Evolutionary conservation across 2,888 invertebrate species (phyloP), one percentile per base, ranked within the genome.

Genomic region (Azorinus chamasolen): DNA sequence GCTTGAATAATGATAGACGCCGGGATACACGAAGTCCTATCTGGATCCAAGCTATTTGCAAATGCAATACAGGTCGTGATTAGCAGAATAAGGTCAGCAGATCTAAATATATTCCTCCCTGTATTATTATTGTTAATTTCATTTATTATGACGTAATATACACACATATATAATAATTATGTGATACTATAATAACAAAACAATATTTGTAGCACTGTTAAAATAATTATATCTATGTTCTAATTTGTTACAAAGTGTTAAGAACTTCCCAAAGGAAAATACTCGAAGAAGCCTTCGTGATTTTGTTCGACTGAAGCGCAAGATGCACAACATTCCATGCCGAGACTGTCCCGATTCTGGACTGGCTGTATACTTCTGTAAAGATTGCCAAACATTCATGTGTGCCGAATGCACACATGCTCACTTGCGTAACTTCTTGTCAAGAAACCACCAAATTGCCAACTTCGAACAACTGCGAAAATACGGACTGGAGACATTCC

Each of bases 361-460:
- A 0, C 48, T 51, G 5, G 78, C 84, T 22, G 82, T 73, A 14
- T 84, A 80, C 70, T 82, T 82, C 63, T 84, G 84, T 57, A 84
- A 84, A 50, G 82, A 84, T 46, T 84, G 84, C 43, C 82, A 84
- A 55, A 76, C 84, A 16, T 84, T 82, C 43, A 84, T 84, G 82
- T 84, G 84, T 50, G 79, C 79, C 10, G 84, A 84, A 61, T 84
- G 84, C 53, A 79, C 82, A 37, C 79, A 84, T 73, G 84, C 84
- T 25, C 84, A 84, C 62, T 64, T 84, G n/a, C 70, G 84, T 39
- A 84, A 84, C 58, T 84, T 84, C 62, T 78, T 84, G 72, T 82
- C 84, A 1, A 53, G 84, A 32, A 80, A 79, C 57, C 84, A 84
- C 48, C 79, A 82, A 63, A 82, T 84, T 27, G 80, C 80, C 5